A percentile compares a stretch with the other conserved stretches of the same genome.
These are phyloP conservation scores for Eledona agricola DNA, from an alignment of 2,888 invertebrate genomes.

Conservation along the genomic window DNA sequence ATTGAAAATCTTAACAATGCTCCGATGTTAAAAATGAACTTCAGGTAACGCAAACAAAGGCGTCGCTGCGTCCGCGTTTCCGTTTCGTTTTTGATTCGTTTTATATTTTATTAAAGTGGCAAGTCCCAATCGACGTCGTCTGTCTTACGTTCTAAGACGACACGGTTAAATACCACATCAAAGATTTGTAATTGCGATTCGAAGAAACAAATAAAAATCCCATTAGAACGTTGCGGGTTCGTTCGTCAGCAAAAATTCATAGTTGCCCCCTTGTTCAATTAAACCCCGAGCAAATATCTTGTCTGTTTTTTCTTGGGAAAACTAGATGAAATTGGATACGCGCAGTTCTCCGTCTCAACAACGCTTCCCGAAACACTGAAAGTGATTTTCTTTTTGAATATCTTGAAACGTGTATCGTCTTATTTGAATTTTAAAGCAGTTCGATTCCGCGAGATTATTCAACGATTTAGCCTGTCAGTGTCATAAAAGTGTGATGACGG, in stretches of 20 bases:
- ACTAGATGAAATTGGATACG: too few relatives aligned
- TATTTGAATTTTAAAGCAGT: conserved; percentile 19
- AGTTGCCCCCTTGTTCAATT: too few relatives aligned
- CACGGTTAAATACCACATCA: too few relatives aligned
- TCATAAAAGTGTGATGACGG: too few relatives aligned
- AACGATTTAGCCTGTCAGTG: background rate
- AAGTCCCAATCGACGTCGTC: too few relatives aligned
- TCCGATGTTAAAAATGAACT: conserved; percentile 28
- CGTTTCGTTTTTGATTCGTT: conserved; percentile 9
- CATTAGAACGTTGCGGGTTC: conserved; percentile 14
- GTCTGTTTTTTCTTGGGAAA: too few relatives aligned
- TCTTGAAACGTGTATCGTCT: conserved; percentile 4
- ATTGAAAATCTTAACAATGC: conserved; percentile 33
- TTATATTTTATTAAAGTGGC: too few relatives aligned
- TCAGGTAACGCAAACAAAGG: conserved; percentile 21
- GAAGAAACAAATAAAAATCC: conserved; percentile 29
- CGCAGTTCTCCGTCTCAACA: too few relatives aligned
- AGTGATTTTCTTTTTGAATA: conserved; percentile 9
- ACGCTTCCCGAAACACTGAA: conserved; percentile 4
- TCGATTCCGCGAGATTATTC: conserved; percentile 2
- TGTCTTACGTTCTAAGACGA: too few relatives aligned
- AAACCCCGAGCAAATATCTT: too few relatives aligned
- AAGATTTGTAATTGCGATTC: conserved; percentile 23
- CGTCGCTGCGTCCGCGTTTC: conserved; percentile 7
- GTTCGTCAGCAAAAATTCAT: too few relatives aligned